Conservation (phyloP, 2,797 vertebrate genomes). For the Acanthurus leucopareius region DNA sequence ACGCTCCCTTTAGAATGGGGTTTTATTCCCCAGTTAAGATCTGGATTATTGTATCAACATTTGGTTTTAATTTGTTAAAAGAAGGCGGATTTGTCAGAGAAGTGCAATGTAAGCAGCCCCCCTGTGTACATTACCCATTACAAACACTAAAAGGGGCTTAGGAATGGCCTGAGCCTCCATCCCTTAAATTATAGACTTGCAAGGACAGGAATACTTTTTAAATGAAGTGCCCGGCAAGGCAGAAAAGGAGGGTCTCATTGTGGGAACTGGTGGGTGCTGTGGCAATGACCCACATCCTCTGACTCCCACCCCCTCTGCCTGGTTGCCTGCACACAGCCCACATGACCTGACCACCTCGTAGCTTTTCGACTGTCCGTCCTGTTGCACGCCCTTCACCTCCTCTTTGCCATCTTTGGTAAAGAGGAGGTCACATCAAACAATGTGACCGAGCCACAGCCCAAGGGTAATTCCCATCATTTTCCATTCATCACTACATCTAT, state of each 20-base stretch:
- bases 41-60: constrained; percentile 73
- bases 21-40: constrained; percentile 47
- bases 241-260: constrained; percentile 79
- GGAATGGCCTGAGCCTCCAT: constrained; percentile 62
- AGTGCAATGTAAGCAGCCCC: constrained; percentile 75
- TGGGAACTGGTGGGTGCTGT: constrained; percentile 78
- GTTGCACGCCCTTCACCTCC: constrained; percentile 9
- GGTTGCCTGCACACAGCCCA: constrained; percentile 45
- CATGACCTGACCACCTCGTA: constrained; percentile 58
- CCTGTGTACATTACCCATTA: constrained; percentile 65
- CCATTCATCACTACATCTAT: constrained; percentile 55
- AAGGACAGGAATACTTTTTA: constrained; percentile 74
- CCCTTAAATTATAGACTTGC: constrained; percentile 76
- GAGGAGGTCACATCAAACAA: constrained; percentile 22
- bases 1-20: constrained; percentile 42
- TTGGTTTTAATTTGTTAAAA: constrained; percentile 74
- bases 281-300: constrained; percentile 81
- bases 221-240: constrained; percentile 69
- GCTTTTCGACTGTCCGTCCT: constrained; percentile 25
- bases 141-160: constrained; percentile 67
- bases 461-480: constrained; percentile 70
- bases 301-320: constrained; percentile 39
- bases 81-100: constrained; percentile 67
- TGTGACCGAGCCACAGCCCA: constrained; percentile 33
- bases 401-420: constrained; percentile 14